Base-by-base conservation (phyloP, 2,797 vertebrate species). In the Ispidina lecontei region DNA sequence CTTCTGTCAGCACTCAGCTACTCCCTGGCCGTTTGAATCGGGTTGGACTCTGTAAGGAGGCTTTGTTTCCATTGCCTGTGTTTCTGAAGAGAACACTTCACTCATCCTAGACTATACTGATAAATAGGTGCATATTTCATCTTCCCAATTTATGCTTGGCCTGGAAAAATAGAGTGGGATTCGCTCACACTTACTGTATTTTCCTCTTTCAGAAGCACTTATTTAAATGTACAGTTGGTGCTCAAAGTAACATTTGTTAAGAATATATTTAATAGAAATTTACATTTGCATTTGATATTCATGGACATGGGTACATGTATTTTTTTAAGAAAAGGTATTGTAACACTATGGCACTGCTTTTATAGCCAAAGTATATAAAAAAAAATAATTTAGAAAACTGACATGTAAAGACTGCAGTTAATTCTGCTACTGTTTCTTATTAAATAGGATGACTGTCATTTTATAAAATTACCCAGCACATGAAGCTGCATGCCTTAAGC, bases 231-330 rank as follows among this genome's bases (percentile, higher is more conserved):
- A 97, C 97, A 97, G 97, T 96, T 96, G 97, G 98, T 98, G 97
- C 98, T 98, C 96, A 97, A 97, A 97, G 95, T 97, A 96, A 97
- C 97, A 96, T 96, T 97, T 95, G 96, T 97, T 97, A 94, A 97
- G 96, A 96, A 96, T 97, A 97, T 97, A 98, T 98, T 98, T 98
- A 98, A 98, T 97, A 97, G 96, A 96, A 96, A 96, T 96, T 95
- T 94, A 94, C 96, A 96, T 96, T 97, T 97, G 97, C 96, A 97
- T 97, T 98, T 97, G 97, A 97, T 98, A 97, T 97, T 97, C 97
- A 98, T 96, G 95, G 82, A 97, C 96, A 97, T 98, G 96, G 93
- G 96, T 96, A 97, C 96, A 90, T 97, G 97, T 98, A 97, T 98
- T 97, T 98, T 98, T 98, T 97, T 98, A 97, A 97, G 92, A 97